These are phyloP conservation scores for Dysidea cf. avara DNA, from an alignment of 37 sponge, comb jelly and placozoan genomes.

Conservation along the genomic window DNA sequence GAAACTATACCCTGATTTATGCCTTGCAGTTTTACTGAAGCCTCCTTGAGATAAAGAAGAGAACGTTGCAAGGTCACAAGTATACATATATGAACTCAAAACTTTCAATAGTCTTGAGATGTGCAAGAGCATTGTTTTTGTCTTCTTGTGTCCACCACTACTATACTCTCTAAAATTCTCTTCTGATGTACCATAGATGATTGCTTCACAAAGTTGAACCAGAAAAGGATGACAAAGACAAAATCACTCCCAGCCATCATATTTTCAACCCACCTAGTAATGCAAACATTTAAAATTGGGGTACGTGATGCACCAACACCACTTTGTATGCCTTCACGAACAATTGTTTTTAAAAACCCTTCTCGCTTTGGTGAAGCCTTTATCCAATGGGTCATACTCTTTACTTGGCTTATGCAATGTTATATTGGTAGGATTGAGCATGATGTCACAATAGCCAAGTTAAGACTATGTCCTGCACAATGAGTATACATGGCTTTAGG, in stretches of 20 bases:
- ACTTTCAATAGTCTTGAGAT: constrained; percentile 30
- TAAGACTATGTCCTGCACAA: constrained; percentile 57
- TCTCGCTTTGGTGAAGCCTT: constrained; percentile 52
- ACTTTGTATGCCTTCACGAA: background rate
- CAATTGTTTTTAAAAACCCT: constrained; percentile 33
- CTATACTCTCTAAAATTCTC: constrained; percentile 25
- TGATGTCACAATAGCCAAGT: constrained; percentile 43
- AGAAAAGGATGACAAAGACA: constrained; percentile 49
- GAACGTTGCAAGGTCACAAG: constrained; percentile 31
- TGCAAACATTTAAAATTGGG: constrained; percentile 53
- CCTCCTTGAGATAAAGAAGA: constrained; percentile 48
- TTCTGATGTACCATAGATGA: constrained; percentile 38
- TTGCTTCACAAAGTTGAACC: constrained; percentile 47
- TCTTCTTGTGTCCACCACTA: constrained; percentile 41
- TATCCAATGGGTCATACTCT: constrained; percentile 47
- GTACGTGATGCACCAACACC: constrained; percentile 14
- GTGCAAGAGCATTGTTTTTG: constrained; percentile 49
- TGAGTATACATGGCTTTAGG: constrained; percentile 54
- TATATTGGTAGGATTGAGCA: constrained; percentile 20
- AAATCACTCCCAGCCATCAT: constrained; percentile 63
- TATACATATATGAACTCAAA: constrained; percentile 51
- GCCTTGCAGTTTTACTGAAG: constrained; percentile 49
- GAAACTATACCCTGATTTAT: constrained; percentile 42
- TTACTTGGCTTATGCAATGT: constrained; percentile 40
- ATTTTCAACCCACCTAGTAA: constrained; percentile 63